Conservation (phyloP, 2,113 vertebrate species). For the Oostethus manadensis region DNA sequence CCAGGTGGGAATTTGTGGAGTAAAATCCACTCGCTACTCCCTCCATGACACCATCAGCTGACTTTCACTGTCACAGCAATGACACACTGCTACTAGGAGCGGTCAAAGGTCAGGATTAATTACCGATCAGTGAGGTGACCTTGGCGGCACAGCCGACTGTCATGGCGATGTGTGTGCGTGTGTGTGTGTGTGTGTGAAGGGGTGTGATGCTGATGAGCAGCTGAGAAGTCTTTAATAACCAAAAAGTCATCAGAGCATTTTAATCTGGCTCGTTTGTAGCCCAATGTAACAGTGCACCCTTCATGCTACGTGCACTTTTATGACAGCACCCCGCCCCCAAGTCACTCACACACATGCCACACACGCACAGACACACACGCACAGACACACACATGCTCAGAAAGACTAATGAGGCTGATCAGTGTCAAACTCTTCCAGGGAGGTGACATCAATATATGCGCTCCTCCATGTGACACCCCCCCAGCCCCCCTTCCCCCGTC, state of each 20-base stretch:
- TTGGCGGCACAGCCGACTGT: neutral
- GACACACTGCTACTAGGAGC: no score
- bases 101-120: no score
- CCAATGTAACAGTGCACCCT: slow-evolving; percentile 6
- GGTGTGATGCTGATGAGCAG: neutral
- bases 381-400: neutral
- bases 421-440: neutral
- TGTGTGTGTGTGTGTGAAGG: neutral
- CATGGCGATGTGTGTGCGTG: neutral
- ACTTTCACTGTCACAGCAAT: no score
- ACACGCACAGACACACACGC: neutral
- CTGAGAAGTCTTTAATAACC: slow-evolving; percentile 5
- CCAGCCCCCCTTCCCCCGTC: neutral
- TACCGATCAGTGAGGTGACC: neutral
- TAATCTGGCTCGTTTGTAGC: slow-evolving; percentile 1
- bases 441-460: neutral
- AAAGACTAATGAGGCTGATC: slow-evolving; percentile 3
- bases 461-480: no score
- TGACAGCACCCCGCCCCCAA: neutral
- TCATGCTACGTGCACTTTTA: slow-evolving; percentile 9
- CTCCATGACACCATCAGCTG: no score
- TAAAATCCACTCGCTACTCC: no score
- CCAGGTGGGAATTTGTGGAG: no score
- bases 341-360: neutral
- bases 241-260: slow-evolving; percentile 10